Evolutionary conservation across 2,888 invertebrate species (phyloP).

Genomic region (Augiades crinisus): DNA sequence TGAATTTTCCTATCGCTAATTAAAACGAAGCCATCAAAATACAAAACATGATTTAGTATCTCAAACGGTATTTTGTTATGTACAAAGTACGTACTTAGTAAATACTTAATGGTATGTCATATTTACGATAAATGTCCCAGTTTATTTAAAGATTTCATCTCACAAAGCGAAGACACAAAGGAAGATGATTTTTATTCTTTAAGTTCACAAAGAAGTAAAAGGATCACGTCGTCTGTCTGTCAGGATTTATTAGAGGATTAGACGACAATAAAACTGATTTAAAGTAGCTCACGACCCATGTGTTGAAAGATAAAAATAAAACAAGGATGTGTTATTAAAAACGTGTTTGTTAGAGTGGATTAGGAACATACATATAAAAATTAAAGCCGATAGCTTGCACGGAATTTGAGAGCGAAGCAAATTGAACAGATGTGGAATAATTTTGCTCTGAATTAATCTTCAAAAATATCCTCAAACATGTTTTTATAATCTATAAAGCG

Average conservation of each 20-base stretch:
- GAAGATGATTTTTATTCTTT: constrained; percentile 25
- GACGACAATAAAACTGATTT: constrained; percentile 56
- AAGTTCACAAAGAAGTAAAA: constrained; percentile 40
- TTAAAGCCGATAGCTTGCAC: too few species aligned
- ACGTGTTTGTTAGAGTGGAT: constrained; percentile 26
- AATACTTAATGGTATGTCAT: neutral
- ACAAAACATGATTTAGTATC: too few species aligned
- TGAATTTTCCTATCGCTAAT: too few species aligned
- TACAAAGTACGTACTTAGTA: too few species aligned
- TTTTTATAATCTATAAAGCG: too few species aligned
- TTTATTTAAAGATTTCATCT: constrained; percentile 27
- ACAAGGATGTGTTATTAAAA: constrained; percentile 29
- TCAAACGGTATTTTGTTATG: too few species aligned
- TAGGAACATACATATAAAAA: neutral
- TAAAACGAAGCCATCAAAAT: too few species aligned
- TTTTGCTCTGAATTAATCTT: too few species aligned
- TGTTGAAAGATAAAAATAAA: constrained; percentile 58
- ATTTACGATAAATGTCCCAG: constrained; percentile 4
- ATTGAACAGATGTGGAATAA: too few species aligned
- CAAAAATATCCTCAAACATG: too few species aligned
- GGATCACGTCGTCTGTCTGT: constrained; percentile 36
- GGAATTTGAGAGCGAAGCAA: too few species aligned
- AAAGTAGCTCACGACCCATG: constrained; percentile 55
- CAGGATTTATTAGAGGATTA: constrained; percentile 61
- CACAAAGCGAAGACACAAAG: constrained; percentile 24